Conservation (phyloP, 1,140 invertebrate species). For the Drosophila subpulchrella region DNA sequence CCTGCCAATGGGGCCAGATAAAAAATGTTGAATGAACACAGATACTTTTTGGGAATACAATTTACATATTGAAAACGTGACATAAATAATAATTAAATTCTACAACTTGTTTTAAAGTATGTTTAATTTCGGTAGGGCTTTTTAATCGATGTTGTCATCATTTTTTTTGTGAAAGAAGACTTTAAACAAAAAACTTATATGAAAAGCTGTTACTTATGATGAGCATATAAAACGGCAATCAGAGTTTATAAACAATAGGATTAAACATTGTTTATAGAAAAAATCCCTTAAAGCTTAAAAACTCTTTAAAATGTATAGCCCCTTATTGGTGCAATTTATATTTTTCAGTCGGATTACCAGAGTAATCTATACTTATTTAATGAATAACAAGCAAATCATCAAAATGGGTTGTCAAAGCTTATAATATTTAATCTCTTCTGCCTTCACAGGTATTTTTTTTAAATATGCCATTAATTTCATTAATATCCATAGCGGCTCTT, state of each 20-base stretch:
- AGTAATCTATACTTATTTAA: no score
- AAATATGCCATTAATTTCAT: neutral
- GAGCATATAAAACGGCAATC: no score
- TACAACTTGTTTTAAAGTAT: conserved; percentile 25
- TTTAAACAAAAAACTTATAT: no score
- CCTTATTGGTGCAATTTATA: no score
- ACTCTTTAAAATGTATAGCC: no score
- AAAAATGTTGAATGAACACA: conserved; percentile 17
- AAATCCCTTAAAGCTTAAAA: no score
- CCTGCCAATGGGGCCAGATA: conserved; percentile 8
- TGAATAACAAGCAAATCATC: neutral
- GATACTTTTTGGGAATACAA: conserved; percentile 32
- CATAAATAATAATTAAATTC: conserved; percentile 45
- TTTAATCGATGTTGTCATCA: neutral
- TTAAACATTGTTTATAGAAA: no score
- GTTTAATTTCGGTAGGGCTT: conserved; percentile 18
- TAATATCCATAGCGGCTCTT: conserved; percentile 1
- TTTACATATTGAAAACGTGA: conserved; percentile 52
- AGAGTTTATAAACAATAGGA: no score
- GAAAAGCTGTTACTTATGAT: no score
- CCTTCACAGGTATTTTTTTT: neutral
- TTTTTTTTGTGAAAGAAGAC: neutral
- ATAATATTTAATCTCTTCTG: neutral
- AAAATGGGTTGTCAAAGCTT: neutral
- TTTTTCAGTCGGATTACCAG: no score